These are phyloP conservation scores for Collichthys lucidus DNA, from an alignment of 2,113 vertebrate species.

Conservation along the genomic window DNA sequence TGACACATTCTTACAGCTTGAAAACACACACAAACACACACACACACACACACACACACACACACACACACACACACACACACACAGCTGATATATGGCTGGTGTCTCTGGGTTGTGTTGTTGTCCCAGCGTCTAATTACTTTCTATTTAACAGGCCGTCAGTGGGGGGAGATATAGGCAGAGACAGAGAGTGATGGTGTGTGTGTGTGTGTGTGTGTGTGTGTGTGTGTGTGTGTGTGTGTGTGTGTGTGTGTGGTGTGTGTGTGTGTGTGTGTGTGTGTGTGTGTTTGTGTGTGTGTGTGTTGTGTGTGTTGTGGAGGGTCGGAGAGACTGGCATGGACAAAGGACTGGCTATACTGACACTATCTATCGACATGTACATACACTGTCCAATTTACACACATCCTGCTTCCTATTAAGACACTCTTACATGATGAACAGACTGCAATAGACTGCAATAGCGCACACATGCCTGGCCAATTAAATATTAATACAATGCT, in stretches of 20 bases:
- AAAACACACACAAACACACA: conserved; percentile 40
- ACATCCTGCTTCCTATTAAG: background rate
- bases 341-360: conserved; percentile 35
- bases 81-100: conserved; percentile 69
- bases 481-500: conserved; percentile 8
- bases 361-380: conserved; percentile 43
- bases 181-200: conserved; percentile 44
- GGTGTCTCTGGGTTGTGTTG: conserved; percentile 55
- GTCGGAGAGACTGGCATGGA: conserved; percentile 31
- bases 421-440: conserved; percentile 1
- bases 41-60: too few relatives aligned
- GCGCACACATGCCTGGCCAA: background rate
- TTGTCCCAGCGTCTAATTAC: conserved; percentile 71
- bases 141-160: conserved; percentile 72
- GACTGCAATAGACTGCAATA: background rate
- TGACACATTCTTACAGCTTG: conserved; percentile 15
- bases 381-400: conserved; percentile 16
- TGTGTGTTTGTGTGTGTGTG: too few relatives aligned
- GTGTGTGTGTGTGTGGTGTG: too few relatives aligned
- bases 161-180: conserved; percentile 51
- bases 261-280: too few relatives aligned
- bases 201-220: conserved; percentile 16
- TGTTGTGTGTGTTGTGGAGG: background rate
- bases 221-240: too few relatives aligned
- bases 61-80: too few relatives aligned